Percentiles rank a stretch among this genome's conserved stretches.
Conservation (phyloP, 2,888 invertebrate species). For the Lomographa bimaculata region DNA sequence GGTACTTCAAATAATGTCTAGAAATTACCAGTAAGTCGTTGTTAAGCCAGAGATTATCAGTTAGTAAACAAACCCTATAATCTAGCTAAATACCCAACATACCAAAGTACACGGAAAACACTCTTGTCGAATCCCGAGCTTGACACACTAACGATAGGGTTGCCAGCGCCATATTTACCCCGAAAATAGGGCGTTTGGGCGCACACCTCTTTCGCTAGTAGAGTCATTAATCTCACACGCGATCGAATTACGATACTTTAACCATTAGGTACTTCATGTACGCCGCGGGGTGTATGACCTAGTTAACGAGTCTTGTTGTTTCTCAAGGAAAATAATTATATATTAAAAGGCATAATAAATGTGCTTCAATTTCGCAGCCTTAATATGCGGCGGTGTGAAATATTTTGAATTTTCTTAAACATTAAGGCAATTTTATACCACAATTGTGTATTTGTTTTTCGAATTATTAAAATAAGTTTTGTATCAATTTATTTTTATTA, state of each 20-base stretch:
- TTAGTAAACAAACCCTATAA: constrained; percentile 4
- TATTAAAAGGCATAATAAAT: background rate
- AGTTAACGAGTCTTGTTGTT: constrained; percentile 17
- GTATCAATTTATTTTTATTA: too few species aligned
- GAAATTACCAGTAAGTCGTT: too few species aligned
- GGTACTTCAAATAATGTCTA: too few species aligned
- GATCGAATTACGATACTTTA: constrained; percentile 41
- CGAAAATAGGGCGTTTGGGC: constrained; percentile 34
- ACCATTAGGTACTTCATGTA: too few species aligned
- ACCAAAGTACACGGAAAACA: constrained; percentile 30
- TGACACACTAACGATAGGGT: constrained; percentile 30
- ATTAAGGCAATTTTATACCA: too few species aligned
- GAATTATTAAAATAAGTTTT: too few species aligned
- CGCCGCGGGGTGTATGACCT: constrained; percentile 30
- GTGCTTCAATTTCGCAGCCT: too few species aligned
- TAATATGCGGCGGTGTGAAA: too few species aligned
- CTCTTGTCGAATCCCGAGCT: constrained; percentile 26
- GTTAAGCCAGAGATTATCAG: too few species aligned
- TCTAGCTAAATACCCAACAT: constrained; percentile 20
- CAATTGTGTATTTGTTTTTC: too few species aligned
- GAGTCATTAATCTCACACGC: constrained; percentile 47
- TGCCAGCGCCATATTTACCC: constrained; percentile 31
- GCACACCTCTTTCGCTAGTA: constrained; percentile 41
- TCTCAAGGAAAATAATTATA: constrained; percentile 2
- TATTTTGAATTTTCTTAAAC: too few species aligned